phyloP scores from a whole-genome alignment of 2,888 invertebrate genomes.

The Scaptomyza caliginosa region DNA sequence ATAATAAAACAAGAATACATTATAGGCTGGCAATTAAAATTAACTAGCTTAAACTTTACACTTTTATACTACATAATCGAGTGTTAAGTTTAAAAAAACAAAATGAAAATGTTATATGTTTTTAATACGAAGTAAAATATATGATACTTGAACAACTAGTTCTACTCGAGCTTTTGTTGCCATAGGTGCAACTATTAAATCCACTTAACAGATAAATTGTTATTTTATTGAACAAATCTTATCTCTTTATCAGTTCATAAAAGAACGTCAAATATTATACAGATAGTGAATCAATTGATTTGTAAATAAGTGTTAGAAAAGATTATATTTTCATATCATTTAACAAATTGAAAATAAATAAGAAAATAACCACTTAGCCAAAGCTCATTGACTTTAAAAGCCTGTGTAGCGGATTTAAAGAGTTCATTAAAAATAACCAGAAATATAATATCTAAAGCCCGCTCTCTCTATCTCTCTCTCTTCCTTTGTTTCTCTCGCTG shows the following conservation, averaged over 20 bases:
- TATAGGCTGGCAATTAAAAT: background rate
- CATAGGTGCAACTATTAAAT: background rate
- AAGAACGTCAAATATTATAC: background rate
- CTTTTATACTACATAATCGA: background rate
- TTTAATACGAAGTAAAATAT: too few species aligned
- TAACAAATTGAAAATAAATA: background rate
- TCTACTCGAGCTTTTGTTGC: constrained; percentile 15
- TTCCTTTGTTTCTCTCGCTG: constrained; percentile 16
- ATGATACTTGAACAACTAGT: too few species aligned
- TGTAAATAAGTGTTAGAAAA: background rate
- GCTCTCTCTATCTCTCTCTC: constrained; percentile 7
- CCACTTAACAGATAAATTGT: constrained; percentile 15
- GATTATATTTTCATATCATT: background rate
- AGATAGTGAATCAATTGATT: constrained; percentile 19
- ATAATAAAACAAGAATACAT: background rate
- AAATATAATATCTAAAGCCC: constrained; percentile 18
- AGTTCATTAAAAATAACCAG: constrained; percentile 17
- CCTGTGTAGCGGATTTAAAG: constrained; percentile 10
- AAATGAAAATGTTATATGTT: background rate
- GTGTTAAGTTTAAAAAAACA: background rate
- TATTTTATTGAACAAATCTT: constrained; percentile 35
- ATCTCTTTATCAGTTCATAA: constrained; percentile 36
- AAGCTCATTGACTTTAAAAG: background rate
- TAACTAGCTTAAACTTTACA: background rate
- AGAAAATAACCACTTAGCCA: too few species aligned